A percentile compares a stretch with the other conserved stretches of the same genome.
phyloP scores from a whole-genome alignment of 2,113 vertebrate genomes.

The Spizaetus ornatus region DNA sequence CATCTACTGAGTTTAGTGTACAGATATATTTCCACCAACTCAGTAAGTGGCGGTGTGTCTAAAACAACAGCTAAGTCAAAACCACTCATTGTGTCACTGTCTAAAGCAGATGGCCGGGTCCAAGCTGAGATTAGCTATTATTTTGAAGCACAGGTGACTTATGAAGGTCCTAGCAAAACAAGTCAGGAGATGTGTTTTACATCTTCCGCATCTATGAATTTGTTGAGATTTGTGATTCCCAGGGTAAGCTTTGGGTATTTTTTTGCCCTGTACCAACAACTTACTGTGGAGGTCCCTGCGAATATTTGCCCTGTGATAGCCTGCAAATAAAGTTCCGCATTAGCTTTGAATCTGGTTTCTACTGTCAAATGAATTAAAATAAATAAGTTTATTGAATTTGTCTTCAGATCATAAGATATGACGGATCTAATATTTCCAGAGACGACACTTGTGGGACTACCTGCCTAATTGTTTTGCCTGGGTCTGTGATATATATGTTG shows the following conservation, averaged over 20 bases:
- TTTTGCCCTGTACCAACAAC: neutral
- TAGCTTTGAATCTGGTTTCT: neutral
- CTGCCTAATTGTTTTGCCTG: neutral
- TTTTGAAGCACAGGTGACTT: neutral
- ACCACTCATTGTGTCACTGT: neutral
- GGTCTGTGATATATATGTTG: neutral
- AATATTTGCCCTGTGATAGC: neutral
- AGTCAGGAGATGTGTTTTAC: neutral
- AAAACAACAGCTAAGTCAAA: neutral
- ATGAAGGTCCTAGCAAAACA: neutral
- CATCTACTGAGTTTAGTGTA: neutral
- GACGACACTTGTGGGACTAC: neutral
- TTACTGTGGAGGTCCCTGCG: neutral
- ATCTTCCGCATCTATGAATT: neutral
- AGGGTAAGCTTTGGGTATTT: neutral
- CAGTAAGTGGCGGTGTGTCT: neutral
- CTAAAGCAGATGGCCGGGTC: neutral
- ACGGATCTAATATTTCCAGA: neutral
- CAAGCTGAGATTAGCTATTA: neutral
- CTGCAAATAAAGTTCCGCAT: neutral
- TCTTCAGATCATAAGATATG: neutral
- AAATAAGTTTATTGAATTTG: neutral
- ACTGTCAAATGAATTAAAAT: neutral
- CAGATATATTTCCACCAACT: neutral
- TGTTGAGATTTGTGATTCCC: neutral